phyloP scores from a whole-genome alignment of 2,113 vertebrate species.

The Menura novaehollandiae region DNA sequence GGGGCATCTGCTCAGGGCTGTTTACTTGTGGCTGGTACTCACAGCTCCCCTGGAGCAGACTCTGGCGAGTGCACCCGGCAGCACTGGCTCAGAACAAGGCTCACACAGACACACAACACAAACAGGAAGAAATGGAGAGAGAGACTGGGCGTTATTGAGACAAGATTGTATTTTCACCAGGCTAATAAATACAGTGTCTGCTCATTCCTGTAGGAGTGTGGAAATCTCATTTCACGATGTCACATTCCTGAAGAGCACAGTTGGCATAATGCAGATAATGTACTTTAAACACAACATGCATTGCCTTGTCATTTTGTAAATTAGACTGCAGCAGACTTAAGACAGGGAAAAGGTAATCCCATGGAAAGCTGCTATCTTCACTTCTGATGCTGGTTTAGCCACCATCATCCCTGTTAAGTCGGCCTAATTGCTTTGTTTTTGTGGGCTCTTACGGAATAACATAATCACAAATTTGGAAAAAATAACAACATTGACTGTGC shows the following conservation, averaged over 20 bases:
- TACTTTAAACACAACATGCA: neutral
- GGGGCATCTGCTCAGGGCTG: neutral
- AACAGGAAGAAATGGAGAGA: constrained; percentile 39
- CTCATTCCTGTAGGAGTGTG: constrained; percentile 48
- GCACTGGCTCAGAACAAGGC: neutral
- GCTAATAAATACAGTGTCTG: constrained; percentile 36
- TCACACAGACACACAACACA: constrained; percentile 34
- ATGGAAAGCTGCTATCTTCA: neutral
- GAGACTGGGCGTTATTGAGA: constrained; percentile 24
- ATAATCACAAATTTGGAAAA: neutral
- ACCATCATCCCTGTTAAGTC: neutral
- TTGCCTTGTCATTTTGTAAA: neutral
- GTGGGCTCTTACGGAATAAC: constrained; percentile 9
- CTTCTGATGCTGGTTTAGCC: neutral
- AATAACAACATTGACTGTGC: neutral
- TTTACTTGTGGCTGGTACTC: neutral
- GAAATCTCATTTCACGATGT: constrained; percentile 41
- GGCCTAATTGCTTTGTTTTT: constrained; percentile 21
- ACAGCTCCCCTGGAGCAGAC: neutral
- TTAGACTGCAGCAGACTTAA: neutral
- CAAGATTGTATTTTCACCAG: constrained; percentile 46
- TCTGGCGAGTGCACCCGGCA: constrained; percentile 14
- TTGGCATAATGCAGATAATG: neutral
- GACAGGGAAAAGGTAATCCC: neutral
- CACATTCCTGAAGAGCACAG: constrained; percentile 43